Percentiles rank a stretch among this genome's conserved stretches.
phyloP scores from a whole-genome alignment of 2,113 vertebrate species.

The Glaucomys volans region DNA sequence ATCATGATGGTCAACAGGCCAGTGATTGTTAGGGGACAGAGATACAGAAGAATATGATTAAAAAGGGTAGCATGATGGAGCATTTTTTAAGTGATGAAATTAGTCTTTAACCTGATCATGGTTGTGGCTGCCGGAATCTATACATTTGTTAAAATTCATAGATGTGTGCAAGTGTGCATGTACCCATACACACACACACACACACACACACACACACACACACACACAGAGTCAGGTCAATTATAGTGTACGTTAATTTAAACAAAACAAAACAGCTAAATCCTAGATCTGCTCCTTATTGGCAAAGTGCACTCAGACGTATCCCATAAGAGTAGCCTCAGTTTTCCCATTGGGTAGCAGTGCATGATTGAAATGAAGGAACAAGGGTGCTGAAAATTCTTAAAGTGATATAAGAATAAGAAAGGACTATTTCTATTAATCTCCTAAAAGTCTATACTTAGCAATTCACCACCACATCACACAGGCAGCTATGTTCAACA shows the following conservation, averaged over 20 bases:
- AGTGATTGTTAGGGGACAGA: not conserved
- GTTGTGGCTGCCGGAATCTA: not conserved
- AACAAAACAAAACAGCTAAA: not conserved
- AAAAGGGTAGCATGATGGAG: not conserved
- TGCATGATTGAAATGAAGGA: not conserved
- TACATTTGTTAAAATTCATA: conserved; percentile 24
- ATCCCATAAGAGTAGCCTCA: not conserved
- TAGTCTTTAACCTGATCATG: not conserved
- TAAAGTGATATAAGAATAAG: not conserved
- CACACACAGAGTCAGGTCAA: not conserved
- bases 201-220: not conserved
- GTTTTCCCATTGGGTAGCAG: not conserved
- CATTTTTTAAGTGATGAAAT: not conserved
- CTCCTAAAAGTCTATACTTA: not conserved
- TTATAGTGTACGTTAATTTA: not conserved
- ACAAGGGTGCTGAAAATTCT: not conserved
- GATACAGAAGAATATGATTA: not conserved
- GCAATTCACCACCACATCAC: not conserved
- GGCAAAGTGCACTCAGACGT: not conserved
- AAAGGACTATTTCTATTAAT: not conserved
- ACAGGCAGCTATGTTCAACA: not conserved
- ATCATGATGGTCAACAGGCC: not conserved
- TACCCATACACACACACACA: not conserved
- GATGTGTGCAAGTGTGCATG: not conserved
- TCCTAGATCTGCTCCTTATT: not conserved